These are phyloP conservation scores for Calypte anna DNA, from an alignment of 2,113 vertebrate species.

Conservation along the genomic window DNA sequence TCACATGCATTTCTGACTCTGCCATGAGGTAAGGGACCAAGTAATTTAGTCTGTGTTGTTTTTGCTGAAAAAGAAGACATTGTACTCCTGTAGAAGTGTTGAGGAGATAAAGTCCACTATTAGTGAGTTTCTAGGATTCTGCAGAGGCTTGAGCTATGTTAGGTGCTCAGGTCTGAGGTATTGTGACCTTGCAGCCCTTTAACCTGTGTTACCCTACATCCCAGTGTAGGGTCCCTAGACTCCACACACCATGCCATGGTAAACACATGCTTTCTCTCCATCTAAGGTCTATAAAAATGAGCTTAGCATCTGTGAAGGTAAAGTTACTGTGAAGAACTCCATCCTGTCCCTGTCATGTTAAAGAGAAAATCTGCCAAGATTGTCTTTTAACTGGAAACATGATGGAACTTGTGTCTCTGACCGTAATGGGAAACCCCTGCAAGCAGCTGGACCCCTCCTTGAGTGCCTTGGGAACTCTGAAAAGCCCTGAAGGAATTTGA, in stretches of 20 bases:
- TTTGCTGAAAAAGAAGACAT: not conserved
- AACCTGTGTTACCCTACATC: not conserved
- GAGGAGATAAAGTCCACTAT: not conserved
- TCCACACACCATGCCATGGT: not conserved
- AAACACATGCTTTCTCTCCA: not conserved
- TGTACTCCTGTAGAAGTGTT: not conserved
- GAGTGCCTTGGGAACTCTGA: constrained; percentile 39
- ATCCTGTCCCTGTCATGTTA: not conserved
- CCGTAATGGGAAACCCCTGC: not conserved
- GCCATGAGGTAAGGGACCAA: not conserved
- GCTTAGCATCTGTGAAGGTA: not conserved
- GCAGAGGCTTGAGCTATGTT: rapidly evolving
- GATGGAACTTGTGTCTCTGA: constrained; percentile 24
- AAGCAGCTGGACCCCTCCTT: constrained; percentile 43
- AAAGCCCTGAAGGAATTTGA: constrained; percentile 61
- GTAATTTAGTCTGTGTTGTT: not conserved
- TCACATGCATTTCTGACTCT: not conserved
- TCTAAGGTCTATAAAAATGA: rapidly evolving
- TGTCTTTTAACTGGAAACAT: not conserved
- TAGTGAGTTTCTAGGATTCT: not conserved
- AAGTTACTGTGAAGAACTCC: not conserved
- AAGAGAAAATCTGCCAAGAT: constrained; percentile 15
- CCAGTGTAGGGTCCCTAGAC: not conserved
- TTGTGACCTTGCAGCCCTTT: not conserved
- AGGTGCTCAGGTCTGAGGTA: not conserved